A percentile compares a stretch with the other conserved stretches of the same genome.
Evolutionary conservation across 2,797 vertebrate species (phyloP).

Genomic region (Poecile montanus): DNA sequence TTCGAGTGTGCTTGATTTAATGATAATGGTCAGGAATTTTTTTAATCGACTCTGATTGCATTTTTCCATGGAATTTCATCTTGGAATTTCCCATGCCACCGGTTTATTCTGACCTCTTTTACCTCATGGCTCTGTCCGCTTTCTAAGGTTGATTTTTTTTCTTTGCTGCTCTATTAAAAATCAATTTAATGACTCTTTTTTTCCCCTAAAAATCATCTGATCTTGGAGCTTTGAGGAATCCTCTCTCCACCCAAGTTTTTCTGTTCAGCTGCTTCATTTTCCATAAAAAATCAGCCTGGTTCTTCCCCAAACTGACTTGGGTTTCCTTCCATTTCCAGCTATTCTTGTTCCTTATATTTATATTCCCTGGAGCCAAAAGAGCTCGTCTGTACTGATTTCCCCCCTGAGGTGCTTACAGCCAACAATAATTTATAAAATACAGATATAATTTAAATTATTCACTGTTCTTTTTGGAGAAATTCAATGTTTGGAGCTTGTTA

Average conservation of each 20-base stretch:
- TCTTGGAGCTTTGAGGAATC: not conserved
- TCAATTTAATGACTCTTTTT: not conserved
- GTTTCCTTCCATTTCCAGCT: not conserved
- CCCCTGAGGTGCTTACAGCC: not conserved
- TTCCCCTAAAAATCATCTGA: not conserved
- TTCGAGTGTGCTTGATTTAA: not conserved
- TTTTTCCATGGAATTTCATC: not conserved
- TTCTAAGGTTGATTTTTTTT: not conserved
- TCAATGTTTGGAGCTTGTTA: not conserved
- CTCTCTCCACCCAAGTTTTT: not conserved
- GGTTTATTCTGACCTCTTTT: not conserved
- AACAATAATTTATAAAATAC: not conserved
- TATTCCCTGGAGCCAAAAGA: not conserved
- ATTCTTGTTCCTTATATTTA: not conserved
- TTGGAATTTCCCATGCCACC: not conserved
- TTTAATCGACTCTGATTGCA: not conserved
- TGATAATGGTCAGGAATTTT: not conserved
- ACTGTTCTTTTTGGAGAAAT: not conserved
- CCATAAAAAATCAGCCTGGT: not conserved
- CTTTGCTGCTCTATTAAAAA: not conserved
- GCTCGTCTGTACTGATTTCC: not conserved
- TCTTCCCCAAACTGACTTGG: fast-evolving
- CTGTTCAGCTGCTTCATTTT: not conserved
- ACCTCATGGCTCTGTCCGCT: not conserved
- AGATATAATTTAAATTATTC: not conserved